Evolutionary conservation across 2,113 vertebrate species (phyloP).

Genomic region (Ictalurus furcatus): DNA sequence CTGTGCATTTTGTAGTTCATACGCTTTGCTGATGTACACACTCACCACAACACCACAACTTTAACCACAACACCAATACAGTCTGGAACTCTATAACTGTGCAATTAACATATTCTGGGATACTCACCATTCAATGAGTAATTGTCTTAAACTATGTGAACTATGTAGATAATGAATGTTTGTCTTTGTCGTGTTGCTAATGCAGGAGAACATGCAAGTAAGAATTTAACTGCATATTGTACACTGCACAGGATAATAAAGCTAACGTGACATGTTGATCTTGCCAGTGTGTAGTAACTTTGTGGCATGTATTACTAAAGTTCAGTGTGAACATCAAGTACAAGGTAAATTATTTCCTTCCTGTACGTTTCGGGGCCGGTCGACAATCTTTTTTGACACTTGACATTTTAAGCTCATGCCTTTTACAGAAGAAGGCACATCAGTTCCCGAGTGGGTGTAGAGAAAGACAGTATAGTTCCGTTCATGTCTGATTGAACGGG

Average conservation of each 20-base stretch:
- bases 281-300: not conserved
- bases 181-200: not conserved
- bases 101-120: not conserved
- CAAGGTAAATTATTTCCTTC: not conserved
- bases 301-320: not conserved
- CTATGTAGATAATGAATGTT: not conserved
- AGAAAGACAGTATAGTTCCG: not conserved
- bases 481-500: not conserved
- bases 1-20: not conserved
- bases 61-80: not conserved
- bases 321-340: not conserved
- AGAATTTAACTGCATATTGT: not conserved
- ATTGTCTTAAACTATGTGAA: not conserved
- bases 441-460: not conserved
- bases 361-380: not conserved
- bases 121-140: not conserved
- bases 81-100: not conserved
- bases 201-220: not conserved
- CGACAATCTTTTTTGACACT: not conserved
- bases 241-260: not conserved
- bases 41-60: not conserved
- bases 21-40: not conserved
- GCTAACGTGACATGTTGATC: not conserved
- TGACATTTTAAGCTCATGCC: not conserved
- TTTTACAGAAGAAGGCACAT: slow-evolving; percentile 12